phyloP scores from a whole-genome alignment of 2,888 invertebrate genomes.

The Amblyteles armatorius region DNA sequence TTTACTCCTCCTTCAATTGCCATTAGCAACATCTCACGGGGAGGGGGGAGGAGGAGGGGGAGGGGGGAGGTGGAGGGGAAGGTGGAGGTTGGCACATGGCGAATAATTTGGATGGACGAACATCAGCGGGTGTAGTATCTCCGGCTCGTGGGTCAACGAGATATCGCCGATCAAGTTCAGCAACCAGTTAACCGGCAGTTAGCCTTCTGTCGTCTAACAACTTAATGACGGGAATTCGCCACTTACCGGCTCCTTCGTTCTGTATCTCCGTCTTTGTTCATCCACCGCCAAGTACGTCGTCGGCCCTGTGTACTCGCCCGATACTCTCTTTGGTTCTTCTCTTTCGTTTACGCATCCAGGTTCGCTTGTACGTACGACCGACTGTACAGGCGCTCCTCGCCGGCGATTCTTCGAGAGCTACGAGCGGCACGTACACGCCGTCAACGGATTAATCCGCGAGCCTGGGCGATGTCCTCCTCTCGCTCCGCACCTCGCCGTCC shows the following conservation, averaged over 20 bases:
- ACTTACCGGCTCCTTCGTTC: slow-evolving; percentile 74
- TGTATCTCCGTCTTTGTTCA: slow-evolving; percentile 9
- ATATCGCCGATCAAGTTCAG: slow-evolving; percentile 80
- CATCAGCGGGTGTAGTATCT: slow-evolving; percentile 21
- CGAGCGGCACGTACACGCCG: slow-evolving; percentile 10
- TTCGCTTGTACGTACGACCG: background rate
- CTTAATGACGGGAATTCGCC: slow-evolving; percentile 83
- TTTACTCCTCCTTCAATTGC: slow-evolving; percentile 59
- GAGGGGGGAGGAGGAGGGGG: background rate
- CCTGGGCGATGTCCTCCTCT: background rate
- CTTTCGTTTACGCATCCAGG: slow-evolving; percentile 32
- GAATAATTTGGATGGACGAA: slow-evolving; percentile 69
- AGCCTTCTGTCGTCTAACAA: slow-evolving; percentile 80
- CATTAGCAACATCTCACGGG: slow-evolving; percentile 48
- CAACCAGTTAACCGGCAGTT: slow-evolving; percentile 79
- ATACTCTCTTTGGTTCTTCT: slow-evolving; percentile 17
- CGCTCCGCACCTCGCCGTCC: background rate
- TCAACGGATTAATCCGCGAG: slow-evolving; percentile 39
- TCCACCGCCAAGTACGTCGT: background rate
- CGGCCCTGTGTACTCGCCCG: slow-evolving; percentile 7
- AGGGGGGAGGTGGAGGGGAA: slow-evolving; percentile 3
- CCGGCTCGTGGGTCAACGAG: slow-evolving; percentile 72
- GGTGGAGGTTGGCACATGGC: slow-evolving; percentile 56
- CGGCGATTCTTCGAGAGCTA: slow-evolving; percentile 25
- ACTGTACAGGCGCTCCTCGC: background rate